Evolutionary conservation across 2,888 invertebrate species (phyloP).

Genomic region (Diachrysia chrysitis): DNA sequence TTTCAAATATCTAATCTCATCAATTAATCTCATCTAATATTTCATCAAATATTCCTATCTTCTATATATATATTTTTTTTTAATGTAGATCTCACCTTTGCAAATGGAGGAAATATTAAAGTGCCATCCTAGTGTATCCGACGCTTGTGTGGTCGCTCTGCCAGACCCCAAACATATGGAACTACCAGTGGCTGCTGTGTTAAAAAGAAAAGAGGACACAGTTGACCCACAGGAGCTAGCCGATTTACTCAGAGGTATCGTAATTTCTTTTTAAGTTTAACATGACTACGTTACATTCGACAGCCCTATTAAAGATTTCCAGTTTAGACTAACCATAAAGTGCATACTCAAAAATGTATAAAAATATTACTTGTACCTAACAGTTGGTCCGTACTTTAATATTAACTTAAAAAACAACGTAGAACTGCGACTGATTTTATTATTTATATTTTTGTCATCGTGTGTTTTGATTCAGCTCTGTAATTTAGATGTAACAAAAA

Average conservation of each 20-base stretch:
- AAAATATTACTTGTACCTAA: conserved; percentile 54
- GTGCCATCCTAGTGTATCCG: conserved; percentile 63
- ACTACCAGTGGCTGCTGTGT: conserved; percentile 66
- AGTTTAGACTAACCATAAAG: conserved; percentile 26
- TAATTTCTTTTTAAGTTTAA: not conserved
- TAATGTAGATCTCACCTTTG: conserved; percentile 66
- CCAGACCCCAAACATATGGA: conserved; percentile 63
- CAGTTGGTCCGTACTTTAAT: conserved; percentile 47
- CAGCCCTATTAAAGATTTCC: no score
- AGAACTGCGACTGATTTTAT: conserved; percentile 37
- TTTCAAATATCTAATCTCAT: no score
- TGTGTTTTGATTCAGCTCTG: conserved; percentile 11
- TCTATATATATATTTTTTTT: no score
- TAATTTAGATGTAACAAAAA: conserved; percentile 9
- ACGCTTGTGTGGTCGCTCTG: conserved; percentile 68
- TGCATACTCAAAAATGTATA: no score
- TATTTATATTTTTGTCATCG: conserved; percentile 17
- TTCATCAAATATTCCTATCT: no score
- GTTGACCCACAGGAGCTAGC: conserved; percentile 67
- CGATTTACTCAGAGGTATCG: conserved; percentile 67
- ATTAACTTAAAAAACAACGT: conserved; percentile 46
- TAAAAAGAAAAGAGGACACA: conserved; percentile 56
- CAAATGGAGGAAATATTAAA: conserved; percentile 69
- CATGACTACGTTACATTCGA: no score
- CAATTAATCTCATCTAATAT: no score